phyloP scores from a whole-genome alignment of 2,888 invertebrate species.

The Diarsia rubi region DNA sequence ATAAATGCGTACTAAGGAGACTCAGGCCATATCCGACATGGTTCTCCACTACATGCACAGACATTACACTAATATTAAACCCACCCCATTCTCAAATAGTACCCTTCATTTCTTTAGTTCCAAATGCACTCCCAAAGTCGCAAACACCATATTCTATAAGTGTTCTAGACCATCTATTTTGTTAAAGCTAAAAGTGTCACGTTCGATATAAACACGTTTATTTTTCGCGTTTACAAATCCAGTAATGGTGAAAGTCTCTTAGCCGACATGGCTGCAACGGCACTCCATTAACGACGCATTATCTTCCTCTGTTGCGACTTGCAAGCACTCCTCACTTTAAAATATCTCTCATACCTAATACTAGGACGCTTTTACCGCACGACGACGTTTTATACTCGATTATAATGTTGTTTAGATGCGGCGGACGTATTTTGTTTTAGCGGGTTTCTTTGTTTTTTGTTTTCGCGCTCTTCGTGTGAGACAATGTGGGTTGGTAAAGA shows the following conservation, averaged over 20 bases:
- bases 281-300: slow-evolving; percentile 86
- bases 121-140: slow-evolving; percentile 40
- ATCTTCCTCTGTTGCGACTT: slow-evolving; percentile 77
- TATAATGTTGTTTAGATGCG: slow-evolving; percentile 63
- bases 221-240: slow-evolving; percentile 74
- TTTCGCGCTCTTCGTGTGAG: neutral
- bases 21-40: too few species aligned
- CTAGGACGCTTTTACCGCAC: slow-evolving; percentile 69
- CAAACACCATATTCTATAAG: slow-evolving; percentile 10
- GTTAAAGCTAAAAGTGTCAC: slow-evolving; percentile 65
- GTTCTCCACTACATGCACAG: neutral
- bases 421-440: slow-evolving; percentile 41
- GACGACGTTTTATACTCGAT: slow-evolving; percentile 68
- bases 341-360: slow-evolving; percentile 77
- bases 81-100: slow-evolving; percentile 3
- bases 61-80: neutral
- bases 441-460: slow-evolving; percentile 1
- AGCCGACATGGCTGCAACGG: slow-evolving; percentile 73
- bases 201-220: slow-evolving; percentile 67
- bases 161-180: slow-evolving; percentile 48
- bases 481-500: neutral
- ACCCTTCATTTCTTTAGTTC: neutral
- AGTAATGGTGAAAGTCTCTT: slow-evolving; percentile 77
- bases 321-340: slow-evolving; percentile 79
- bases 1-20: neutral